phyloP scores from a whole-genome alignment of 2,797 vertebrate genomes.

The Heteromormyrus szaboi region DNA sequence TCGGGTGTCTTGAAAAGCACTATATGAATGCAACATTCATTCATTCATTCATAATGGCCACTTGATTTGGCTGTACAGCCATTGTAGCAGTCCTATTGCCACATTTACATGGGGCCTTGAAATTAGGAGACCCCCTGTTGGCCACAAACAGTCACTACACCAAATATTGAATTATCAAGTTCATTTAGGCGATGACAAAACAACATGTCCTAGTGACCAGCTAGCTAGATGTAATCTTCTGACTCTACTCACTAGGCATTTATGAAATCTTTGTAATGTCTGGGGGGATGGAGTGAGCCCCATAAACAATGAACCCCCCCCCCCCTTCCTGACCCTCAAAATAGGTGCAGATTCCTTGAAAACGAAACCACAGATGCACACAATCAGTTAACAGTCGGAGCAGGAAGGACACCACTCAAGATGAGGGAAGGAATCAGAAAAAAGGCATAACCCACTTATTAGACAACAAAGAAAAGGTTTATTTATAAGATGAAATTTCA shows the following conservation, averaged over 20 bases:
- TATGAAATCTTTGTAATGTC: not conserved
- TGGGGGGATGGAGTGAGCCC: not conserved
- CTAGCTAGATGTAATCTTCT: not conserved
- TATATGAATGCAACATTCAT: not conserved
- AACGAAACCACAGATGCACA: not conserved
- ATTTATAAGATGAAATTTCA: not conserved
- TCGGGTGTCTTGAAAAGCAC: not conserved
- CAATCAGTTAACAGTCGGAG: not conserved
- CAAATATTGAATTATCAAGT: not conserved
- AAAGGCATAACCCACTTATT: not conserved
- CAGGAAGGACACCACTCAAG: not conserved
- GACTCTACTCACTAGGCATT: not conserved
- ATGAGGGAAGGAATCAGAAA: not conserved
- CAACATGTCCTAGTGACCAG: not conserved
- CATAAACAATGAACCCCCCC: not conserved
- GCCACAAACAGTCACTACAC: not conserved
- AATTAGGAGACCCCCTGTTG: not conserved
- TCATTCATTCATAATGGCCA: not conserved
- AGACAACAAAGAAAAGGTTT: not conserved
- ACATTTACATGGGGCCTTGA: not conserved
- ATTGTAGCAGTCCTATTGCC: not conserved
- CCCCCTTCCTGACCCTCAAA: not conserved
- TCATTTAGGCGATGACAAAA: not conserved
- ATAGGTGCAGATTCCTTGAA: not conserved
- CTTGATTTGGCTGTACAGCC: not conserved